Conservation (phyloP, 2,888 invertebrate species). For the Lepidonotus clava region DNA sequence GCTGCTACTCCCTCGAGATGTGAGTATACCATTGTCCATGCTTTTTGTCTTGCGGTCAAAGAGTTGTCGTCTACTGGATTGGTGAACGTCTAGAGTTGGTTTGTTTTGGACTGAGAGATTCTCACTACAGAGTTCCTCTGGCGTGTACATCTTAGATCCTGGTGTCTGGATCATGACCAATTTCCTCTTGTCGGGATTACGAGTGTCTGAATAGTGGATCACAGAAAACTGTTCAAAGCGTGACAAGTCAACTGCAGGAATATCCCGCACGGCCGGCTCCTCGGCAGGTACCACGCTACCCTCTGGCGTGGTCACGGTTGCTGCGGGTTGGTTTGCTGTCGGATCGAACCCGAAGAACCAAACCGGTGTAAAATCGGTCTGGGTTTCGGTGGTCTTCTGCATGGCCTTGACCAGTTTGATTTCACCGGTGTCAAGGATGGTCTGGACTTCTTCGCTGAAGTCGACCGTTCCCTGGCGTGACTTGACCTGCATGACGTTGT, state of each 20-base stretch:
- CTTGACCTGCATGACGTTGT: not conserved
- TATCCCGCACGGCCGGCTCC: not conserved
- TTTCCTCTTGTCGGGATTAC: slow-evolving; percentile 58
- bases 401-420: slow-evolving; percentile 56
- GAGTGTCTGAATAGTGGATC: slow-evolving; percentile 61
- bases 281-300: slow-evolving; percentile 6
- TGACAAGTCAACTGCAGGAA: slow-evolving; percentile 57
- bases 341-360: slow-evolving; percentile 57
- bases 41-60: not conserved
- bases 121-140: not conserved
- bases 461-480: slow-evolving; percentile 42
- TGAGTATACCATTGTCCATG: not conserved
- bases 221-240: slow-evolving; percentile 64
- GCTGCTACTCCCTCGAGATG: not conserved
- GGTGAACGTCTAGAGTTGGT: not conserved
- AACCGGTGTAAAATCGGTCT: slow-evolving; percentile 59
- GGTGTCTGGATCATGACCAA: slow-evolving; percentile 62
- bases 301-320: slow-evolving; percentile 5
- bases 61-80: not conserved
- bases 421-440: slow-evolving; percentile 62
- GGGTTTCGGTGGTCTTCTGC: slow-evolving; percentile 55
- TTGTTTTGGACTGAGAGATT: slow-evolving; percentile 1
- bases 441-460: slow-evolving; percentile 57
- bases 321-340: not conserved
- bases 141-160: slow-evolving; percentile 37